These are phyloP conservation scores for Laspeyria flexula DNA, from an alignment of 2,888 invertebrate genomes.

Conservation along the genomic window DNA sequence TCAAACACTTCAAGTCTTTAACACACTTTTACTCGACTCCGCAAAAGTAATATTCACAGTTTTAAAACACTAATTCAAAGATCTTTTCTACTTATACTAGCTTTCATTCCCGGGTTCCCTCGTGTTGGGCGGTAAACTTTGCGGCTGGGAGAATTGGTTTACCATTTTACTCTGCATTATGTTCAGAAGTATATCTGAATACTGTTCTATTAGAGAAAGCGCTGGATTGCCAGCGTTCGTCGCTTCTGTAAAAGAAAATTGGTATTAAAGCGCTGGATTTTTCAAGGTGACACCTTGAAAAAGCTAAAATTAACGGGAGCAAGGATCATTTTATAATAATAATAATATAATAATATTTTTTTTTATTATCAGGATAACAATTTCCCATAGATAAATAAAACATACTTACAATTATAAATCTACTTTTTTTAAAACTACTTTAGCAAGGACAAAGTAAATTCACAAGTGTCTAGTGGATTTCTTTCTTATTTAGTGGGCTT, in stretches of 20 bases:
- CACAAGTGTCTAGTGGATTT: too few species aligned
- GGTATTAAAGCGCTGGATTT: neutral
- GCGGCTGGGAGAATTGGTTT: conserved; percentile 72
- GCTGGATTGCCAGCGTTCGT: conserved; percentile 67
- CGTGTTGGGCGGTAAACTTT: conserved; percentile 69
- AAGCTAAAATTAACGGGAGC: too few species aligned
- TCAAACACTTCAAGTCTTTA: neutral
- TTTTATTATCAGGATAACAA: too few species aligned
- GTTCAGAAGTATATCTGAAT: conserved; percentile 87
- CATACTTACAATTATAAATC: too few species aligned
- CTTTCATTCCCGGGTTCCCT: conserved; percentile 67
- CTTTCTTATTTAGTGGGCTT: too few species aligned
- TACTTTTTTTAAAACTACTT: too few species aligned
- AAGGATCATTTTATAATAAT: too few species aligned
- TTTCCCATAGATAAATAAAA: too few species aligned
- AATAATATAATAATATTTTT: too few species aligned
- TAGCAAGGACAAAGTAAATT: too few species aligned
- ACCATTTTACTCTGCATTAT: conserved; percentile 84
- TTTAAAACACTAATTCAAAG: neutral
- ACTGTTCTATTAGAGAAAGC: conserved; percentile 87
- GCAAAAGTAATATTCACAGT: neutral
- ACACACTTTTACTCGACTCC: neutral
- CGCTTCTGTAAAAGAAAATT: conserved; percentile 55
- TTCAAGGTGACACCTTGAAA: too few species aligned
- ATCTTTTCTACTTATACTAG: conserved; percentile 58